phyloP scores from a whole-genome alignment of 1,140 invertebrate species.

The Hycleus phaleratus region DNA sequence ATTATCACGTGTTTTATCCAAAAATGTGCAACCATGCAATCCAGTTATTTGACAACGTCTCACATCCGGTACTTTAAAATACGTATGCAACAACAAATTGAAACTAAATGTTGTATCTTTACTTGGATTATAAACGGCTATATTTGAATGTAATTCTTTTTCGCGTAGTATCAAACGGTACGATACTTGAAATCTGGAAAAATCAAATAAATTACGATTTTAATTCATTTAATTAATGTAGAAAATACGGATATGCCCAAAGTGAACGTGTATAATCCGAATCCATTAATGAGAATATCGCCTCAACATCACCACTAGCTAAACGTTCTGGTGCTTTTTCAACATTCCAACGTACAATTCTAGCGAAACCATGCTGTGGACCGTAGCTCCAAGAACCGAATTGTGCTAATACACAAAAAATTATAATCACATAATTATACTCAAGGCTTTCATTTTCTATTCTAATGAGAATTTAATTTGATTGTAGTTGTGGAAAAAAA shows the following conservation, averaged over 20 bases:
- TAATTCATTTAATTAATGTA: not conserved
- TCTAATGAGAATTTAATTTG: too few species aligned
- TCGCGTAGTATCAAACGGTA: slow-evolving; percentile 82
- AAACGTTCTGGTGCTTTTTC: slow-evolving; percentile 80
- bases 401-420: slow-evolving; percentile 60
- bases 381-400: slow-evolving; percentile 90
- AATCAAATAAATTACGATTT: slow-evolving; percentile 11
- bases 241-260: slow-evolving; percentile 82
- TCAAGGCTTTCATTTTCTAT: not conserved
- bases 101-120: slow-evolving; percentile 87
- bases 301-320: slow-evolving; percentile 83
- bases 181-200: slow-evolving; percentile 66
- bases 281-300: slow-evolving; percentile 84
- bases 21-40: slow-evolving; percentile 82
- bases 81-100: slow-evolving; percentile 88
- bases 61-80: slow-evolving; percentile 92
- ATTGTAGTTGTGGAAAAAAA: too few species aligned
- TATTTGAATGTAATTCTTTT: slow-evolving; percentile 87
- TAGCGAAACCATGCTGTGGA: slow-evolving; percentile 90
- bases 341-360: slow-evolving; percentile 82
- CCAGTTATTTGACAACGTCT: slow-evolving; percentile 83
- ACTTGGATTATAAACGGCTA: slow-evolving; percentile 84
- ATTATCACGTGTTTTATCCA: slow-evolving; percentile 86
- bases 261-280: slow-evolving; percentile 86
- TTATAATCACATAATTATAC: slow-evolving; percentile 3